phyloP scores from a whole-genome alignment of 2,113 vertebrate genomes.

The Cettia cetti region DNA sequence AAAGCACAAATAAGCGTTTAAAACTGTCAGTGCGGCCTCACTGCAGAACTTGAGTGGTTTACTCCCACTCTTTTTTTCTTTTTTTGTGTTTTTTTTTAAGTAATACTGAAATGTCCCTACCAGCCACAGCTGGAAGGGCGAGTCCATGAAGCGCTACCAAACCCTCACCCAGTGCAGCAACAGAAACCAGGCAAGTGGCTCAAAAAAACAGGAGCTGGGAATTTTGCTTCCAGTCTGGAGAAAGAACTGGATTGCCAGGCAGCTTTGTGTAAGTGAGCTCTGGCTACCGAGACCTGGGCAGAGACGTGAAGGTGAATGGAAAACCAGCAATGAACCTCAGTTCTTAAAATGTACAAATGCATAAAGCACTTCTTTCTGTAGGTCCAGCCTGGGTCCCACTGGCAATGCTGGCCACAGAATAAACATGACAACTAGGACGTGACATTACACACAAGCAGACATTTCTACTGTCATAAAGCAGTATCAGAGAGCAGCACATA shows the following conservation, averaged over 20 bases:
- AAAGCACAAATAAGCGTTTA: conserved; percentile 1
- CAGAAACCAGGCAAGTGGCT: not conserved
- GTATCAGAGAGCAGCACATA: not conserved
- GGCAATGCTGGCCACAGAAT: not conserved
- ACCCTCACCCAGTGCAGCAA: not conserved
- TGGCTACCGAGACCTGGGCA: not conserved
- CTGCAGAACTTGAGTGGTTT: not conserved
- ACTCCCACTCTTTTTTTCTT: not conserved
- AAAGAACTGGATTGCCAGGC: not conserved
- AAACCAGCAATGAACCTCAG: accelerated
- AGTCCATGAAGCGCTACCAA: not conserved
- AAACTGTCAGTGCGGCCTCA: not conserved
- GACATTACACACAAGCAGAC: not conserved
- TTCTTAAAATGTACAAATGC: not conserved
- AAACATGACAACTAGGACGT: conserved; percentile 10
- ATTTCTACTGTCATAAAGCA: conserved; percentile 31
- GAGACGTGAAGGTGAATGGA: not conserved
- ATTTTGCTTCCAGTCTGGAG: not conserved
- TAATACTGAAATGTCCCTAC: not conserved
- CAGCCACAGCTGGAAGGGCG: not conserved
- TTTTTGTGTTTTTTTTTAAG: not conserved
- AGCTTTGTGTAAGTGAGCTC: not conserved
- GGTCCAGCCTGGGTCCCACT: not conserved
- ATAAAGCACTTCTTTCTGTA: conserved; percentile 24
- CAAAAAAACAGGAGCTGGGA: not conserved